Conservation (phyloP, 2,113 vertebrate species). For the Gopherus evgoodei region DNA sequence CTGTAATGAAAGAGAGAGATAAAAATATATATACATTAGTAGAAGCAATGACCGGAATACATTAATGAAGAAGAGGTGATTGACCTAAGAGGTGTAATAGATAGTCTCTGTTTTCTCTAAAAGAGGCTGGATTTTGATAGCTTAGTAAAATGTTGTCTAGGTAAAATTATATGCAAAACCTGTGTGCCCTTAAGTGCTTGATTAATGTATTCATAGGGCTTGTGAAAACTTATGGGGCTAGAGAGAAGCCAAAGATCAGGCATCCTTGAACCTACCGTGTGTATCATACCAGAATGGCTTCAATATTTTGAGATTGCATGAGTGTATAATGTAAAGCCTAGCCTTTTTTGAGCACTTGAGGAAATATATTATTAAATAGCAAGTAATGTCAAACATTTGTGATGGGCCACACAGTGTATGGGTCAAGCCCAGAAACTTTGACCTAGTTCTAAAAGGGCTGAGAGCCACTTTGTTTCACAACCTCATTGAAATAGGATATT, state of each 20-base stretch:
- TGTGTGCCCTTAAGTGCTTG: neutral
- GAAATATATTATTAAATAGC: neutral
- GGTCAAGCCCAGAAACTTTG: neutral
- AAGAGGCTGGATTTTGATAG: slow-evolving; percentile 29
- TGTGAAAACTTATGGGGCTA: neutral
- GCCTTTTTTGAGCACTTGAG: neutral
- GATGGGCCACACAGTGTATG: neutral
- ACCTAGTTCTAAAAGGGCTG: neutral
- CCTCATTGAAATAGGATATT: neutral
- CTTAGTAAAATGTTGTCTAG: neutral
- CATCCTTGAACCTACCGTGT: neutral
- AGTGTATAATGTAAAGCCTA: neutral
- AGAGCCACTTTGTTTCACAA: neutral
- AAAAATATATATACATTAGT: slow-evolving; percentile 13
- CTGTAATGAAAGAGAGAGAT: slow-evolving; percentile 22
- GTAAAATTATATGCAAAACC: slow-evolving; percentile 38
- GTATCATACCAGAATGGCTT: neutral
- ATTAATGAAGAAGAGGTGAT: slow-evolving; percentile 38
- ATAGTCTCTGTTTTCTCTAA: slow-evolving; percentile 13
- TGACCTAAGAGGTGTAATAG: neutral
- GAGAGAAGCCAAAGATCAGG: neutral
- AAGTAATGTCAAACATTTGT: neutral
- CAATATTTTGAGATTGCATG: neutral
- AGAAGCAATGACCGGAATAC: neutral
- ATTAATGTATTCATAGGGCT: neutral